Base-by-base conservation (phyloP, 2,888 invertebrate species). In the Netelia virgata region DNA sequence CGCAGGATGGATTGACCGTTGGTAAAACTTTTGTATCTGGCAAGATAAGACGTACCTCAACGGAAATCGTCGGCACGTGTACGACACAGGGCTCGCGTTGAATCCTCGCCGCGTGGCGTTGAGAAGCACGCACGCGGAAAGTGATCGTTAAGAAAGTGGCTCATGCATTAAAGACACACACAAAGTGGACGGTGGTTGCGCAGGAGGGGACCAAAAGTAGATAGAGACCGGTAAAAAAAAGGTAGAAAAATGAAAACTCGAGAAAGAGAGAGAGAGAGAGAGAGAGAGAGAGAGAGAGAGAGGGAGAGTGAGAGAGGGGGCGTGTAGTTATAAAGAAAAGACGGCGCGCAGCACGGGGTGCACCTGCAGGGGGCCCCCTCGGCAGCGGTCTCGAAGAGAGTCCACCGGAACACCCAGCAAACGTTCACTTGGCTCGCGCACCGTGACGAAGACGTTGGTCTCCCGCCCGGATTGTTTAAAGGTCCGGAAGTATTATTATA, bases 331-430 rank as follows among this genome's bases (percentile, higher is more conserved):
- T 47, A 36, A 43, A 28, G 36, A 61, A 78, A 63, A 14, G 16
- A 78, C 16, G 41, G 41, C 16, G 43, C 63, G 47, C 50, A 66
- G 70, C 86, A 77, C 81, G 87, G 85, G 88, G 85, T 86, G 78
- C 90, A 90, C 91, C 89, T 91, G 91, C 88, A 86, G 90, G 91
- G 90, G 92, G 89, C 78, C 88, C 87, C 83, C 85, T 61, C 81
- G 41, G 61, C 66, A 55, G 41, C 47, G 78, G 77, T 69, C 74
- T 16, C 23, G 41, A 10, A 47, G 55, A 57, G 84, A 74, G 84
- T 80, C 43, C 73, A 50, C 73, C 77, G 81, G 87, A 82, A 87
- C 83, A 86, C 84, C 75, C 63, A 43, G 61, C 75, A 82, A 47
- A 82, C 82, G 82, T 77, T 72, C 82, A 72, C 55, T 55, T 69